These are phyloP conservation scores for Choloepus hoffmanni DNA, from an alignment of 2,113 vertebrate genomes.

Conservation along the genomic window DNA sequence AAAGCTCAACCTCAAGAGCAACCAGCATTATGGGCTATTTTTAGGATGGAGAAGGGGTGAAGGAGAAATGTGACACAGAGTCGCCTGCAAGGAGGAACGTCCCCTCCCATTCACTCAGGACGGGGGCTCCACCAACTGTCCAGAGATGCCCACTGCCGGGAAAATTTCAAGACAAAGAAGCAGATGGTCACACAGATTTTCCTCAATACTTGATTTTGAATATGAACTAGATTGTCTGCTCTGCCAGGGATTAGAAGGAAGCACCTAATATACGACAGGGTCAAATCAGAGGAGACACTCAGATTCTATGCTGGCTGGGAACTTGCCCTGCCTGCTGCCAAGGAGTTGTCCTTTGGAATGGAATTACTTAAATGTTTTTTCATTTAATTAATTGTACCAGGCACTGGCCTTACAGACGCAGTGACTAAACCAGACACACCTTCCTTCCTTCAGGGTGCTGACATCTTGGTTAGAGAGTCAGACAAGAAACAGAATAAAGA, in stretches of 20 bases:
- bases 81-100: not conserved
- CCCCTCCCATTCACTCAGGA: not conserved
- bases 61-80: not conserved
- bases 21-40: conserved; percentile 13
- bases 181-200: accelerated
- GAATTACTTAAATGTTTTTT: not conserved
- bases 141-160: not conserved
- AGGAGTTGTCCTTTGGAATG: not conserved
- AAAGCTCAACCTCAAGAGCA: not conserved
- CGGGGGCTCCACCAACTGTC: not conserved
- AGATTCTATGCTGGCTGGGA: not conserved
- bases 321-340: not conserved
- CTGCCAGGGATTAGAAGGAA: not conserved
- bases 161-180: not conserved
- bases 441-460: not conserved
- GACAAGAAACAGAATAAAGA: not conserved
- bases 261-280: not conserved
- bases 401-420: not conserved
- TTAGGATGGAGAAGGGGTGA: not conserved
- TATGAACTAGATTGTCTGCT: not conserved
- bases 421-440: not conserved
- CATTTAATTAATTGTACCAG: too few species aligned
- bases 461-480: not conserved
- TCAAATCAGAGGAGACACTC: not conserved
- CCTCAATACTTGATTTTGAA: not conserved